Base-by-base conservation (phyloP, 53 echinoderm and acorn worm genomes). In the Apostichopus leukothele region DNA sequence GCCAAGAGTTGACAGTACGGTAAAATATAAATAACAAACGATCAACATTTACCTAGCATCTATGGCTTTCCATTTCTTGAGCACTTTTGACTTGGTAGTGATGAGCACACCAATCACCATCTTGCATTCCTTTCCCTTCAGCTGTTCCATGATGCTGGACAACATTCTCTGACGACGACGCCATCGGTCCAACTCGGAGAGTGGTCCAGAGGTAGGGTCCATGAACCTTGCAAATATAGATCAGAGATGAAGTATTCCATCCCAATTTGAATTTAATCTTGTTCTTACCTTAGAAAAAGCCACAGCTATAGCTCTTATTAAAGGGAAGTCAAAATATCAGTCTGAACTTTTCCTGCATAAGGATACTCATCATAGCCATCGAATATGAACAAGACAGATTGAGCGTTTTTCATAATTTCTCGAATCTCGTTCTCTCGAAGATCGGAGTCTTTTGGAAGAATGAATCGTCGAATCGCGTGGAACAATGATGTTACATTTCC, bases 111-210 rank as follows among this genome's bases (percentile, higher is more conserved):
- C 98, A 52, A 98, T 98, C 14, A 98, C 98, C 12, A 93, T 95
- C 95, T 98, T 98, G 83, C 98, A 98, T 76, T 98, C 98, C 86
- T 98, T 98, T 16, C 98, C 98, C 75, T 98, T 98, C 71, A 98
- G 89, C 83, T 98, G 98, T 79, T 98, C 98, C 90, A 98, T 98
- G 91, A 98, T 98, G 86, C 91, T 98, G 75, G 98, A 90, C 54
- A 98, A 86, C 98, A 98, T 98, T 21, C 95, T 87, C 92, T 97
- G 97, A 13, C 97, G 92, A 51, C 97, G 91, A 39, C 95, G 89
- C 97, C 97, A 97, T 86, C 97, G 74, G 67, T 97, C 97, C 60
- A 97, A 88, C 93, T 97, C 97, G 52, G 90, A 95, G 59, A 97
- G 83, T 0, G 97, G 97, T 10, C 97, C 97, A 51, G 95, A 95